These are phyloP conservation scores for Heterocephalus glaber DNA, from an alignment of 2,113 vertebrate genomes.

Conservation along the genomic window DNA sequence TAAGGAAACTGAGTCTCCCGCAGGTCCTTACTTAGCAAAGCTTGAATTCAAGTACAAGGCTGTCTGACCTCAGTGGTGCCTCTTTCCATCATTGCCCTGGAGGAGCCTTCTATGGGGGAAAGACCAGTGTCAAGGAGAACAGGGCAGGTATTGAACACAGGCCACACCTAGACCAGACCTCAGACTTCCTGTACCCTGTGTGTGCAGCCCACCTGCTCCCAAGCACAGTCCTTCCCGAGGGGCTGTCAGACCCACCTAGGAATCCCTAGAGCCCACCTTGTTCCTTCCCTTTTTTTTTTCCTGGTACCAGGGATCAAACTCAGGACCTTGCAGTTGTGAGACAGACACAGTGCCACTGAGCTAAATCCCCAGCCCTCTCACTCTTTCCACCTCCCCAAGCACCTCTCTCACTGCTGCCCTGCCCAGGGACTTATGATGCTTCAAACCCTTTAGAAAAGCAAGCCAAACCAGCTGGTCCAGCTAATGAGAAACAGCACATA, in stretches of 20 bases:
- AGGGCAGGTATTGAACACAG: no score
- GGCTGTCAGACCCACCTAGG: not conserved
- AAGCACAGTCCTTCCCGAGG: not conserved
- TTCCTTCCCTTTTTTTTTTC: no score
- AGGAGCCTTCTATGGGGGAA: not conserved
- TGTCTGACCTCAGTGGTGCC: not conserved
- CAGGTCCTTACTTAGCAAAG: not conserved
- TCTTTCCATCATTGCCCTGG: not conserved
- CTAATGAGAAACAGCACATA: not conserved
- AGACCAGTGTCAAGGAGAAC: not conserved
- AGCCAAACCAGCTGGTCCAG: not conserved
- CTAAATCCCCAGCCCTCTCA: no score
- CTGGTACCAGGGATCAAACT: no score
- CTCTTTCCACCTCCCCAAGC: not conserved
- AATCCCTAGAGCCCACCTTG: not conserved
- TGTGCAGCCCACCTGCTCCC: not conserved
- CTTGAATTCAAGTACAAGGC: not conserved
- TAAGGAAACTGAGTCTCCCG: not conserved
- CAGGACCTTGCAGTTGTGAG: no score
- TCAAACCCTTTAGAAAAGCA: not conserved
- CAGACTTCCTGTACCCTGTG: not conserved
- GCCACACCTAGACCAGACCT: not conserved
- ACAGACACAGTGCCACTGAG: no score
- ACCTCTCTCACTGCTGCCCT: not conserved
- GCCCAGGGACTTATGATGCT: not conserved